Evolutionary conservation across 2,888 invertebrate genomes (phyloP).

Genomic region (Rhorus exstirpatorius): DNA sequence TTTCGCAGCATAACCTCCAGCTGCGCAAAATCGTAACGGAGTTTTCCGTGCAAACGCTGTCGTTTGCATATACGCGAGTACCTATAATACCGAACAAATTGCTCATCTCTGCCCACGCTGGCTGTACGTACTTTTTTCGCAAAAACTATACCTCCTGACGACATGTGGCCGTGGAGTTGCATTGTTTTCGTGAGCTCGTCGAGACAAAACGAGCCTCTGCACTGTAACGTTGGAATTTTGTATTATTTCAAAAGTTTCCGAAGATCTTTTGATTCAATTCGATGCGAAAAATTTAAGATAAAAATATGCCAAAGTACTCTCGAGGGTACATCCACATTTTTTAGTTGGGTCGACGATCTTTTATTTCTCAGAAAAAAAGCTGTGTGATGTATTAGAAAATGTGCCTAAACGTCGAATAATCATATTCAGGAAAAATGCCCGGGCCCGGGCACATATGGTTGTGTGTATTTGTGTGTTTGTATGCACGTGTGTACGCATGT

Average conservation of each 20-base stretch:
- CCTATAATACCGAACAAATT: slow-evolving; percentile 19
- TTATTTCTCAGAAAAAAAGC: too few species aligned
- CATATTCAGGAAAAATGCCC: too few species aligned
- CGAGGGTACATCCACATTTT: too few species aligned
- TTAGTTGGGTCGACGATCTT: too few species aligned
- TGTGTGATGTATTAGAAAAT: too few species aligned
- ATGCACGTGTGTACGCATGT: too few species aligned
- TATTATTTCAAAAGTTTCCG: not conserved
- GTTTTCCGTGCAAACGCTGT: not conserved
- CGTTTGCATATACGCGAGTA: slow-evolving; percentile 1
- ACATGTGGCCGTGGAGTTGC: not conserved
- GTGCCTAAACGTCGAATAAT: too few species aligned
- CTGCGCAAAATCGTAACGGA: slow-evolving; percentile 2
- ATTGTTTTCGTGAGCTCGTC: not conserved
- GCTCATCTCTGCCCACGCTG: not conserved
- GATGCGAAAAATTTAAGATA: too few species aligned
- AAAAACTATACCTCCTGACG: not conserved
- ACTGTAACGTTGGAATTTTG: not conserved
- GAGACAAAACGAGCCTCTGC: not conserved
- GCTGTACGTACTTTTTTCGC: not conserved
- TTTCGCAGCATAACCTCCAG: slow-evolving; percentile 19
- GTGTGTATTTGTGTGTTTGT: too few species aligned
- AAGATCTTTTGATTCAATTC: not conserved
- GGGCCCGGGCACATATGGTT: too few species aligned
- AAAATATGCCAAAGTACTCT: too few species aligned